Conservation (phyloP, 2,888 invertebrate species). For the Tachystola acroxantha region DNA sequence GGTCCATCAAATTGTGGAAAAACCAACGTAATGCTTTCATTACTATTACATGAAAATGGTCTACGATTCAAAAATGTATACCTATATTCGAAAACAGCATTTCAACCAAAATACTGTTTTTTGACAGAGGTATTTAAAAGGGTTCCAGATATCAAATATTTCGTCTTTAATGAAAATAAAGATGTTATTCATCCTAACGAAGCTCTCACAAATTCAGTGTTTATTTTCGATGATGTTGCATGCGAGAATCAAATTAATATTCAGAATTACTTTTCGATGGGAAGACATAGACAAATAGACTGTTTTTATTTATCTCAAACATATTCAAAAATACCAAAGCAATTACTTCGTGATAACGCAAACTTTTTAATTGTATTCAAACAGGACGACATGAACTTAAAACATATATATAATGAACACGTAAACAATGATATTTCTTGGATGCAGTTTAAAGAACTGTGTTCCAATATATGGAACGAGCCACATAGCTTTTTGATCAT, state of each 20-base stretch:
- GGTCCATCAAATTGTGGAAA: slow-evolving; percentile 21
- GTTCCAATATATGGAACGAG: slow-evolving; percentile 13
- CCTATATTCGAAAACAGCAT: too few species aligned
- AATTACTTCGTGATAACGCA: slow-evolving; percentile 25
- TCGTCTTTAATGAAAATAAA: too few species aligned
- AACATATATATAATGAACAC: too few species aligned
- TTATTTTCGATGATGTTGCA: too few species aligned
- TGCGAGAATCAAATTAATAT: too few species aligned
- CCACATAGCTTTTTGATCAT: slow-evolving; percentile 15
- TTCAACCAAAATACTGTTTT: too few species aligned
- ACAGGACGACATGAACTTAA: slow-evolving; percentile 26
- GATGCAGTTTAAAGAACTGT: slow-evolving; percentile 18
- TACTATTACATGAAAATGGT: too few species aligned
- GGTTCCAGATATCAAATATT: background rate
- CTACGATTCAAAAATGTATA: too few species aligned
- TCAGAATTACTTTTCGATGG: too few species aligned
- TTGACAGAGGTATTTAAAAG: background rate
- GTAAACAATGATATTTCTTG: slow-evolving; percentile 22
- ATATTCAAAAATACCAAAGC: slow-evolving; percentile 29
- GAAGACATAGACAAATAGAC: too few species aligned
- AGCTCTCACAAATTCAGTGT: slow-evolving; percentile 12
- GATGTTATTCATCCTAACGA: slow-evolving; percentile 10
- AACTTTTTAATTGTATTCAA: too few species aligned
- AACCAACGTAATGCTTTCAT: slow-evolving; percentile 18
- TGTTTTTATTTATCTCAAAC: too few species aligned